These are phyloP conservation scores for Alca torda DNA, from an alignment of 2,797 vertebrate genomes.

Conservation along the genomic window DNA sequence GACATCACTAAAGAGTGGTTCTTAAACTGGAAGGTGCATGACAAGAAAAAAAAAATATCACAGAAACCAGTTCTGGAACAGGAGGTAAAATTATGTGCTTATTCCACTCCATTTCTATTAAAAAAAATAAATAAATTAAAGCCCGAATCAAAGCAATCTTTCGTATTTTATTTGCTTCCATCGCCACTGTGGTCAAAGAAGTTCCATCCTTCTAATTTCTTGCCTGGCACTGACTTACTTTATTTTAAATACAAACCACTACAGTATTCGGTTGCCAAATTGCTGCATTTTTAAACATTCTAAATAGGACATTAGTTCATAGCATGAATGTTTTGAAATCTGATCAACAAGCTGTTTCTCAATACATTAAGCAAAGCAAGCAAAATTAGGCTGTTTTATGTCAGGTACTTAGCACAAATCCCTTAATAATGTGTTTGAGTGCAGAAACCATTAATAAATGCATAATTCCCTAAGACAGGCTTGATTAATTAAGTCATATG, in stretches of 20 bases:
- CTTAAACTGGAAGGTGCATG: background rate
- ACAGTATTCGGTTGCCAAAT: slow-evolving; percentile 23
- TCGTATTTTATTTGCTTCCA: background rate
- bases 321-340: slow-evolving; percentile 76
- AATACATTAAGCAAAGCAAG: slow-evolving; percentile 81
- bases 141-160: background rate
- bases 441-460: slow-evolving; percentile 82
- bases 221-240: background rate
- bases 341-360: slow-evolving; percentile 76
- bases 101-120: background rate
- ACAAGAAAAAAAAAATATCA: background rate
- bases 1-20: background rate
- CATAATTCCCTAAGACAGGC: slow-evolving; percentile 78
- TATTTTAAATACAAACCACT: background rate
- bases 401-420: slow-evolving; percentile 81
- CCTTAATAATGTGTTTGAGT: slow-evolving; percentile 79
- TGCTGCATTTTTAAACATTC: slow-evolving; percentile 63
- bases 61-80: background rate
- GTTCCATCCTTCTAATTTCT: background rate
- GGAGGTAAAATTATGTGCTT: background rate
- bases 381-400: slow-evolving; percentile 79
- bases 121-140: background rate
- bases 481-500: slow-evolving; percentile 85
- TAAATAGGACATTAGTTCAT: slow-evolving; percentile 75
- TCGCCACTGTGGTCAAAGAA: background rate